Base-by-base conservation (phyloP, 2,797 vertebrate species). In the Clarias platycephalus region DNA sequence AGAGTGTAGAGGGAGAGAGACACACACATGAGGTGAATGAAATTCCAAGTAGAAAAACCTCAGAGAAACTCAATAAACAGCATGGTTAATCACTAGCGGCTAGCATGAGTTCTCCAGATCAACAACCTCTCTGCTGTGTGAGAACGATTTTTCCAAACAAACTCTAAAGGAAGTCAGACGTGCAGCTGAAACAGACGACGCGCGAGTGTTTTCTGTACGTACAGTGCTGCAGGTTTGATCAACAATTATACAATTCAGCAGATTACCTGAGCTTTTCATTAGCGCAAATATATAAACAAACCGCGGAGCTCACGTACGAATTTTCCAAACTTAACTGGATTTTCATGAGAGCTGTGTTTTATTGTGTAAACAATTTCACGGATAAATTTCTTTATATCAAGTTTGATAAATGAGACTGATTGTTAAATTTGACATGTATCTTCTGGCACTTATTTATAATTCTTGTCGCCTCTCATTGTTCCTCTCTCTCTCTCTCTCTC, bases 401-500 rank as follows among this genome's bases (percentile, higher is more conserved):
- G 10, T 3, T 79, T 79, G 24, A 79, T 79, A 63, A 63, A 44
- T 63, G 31, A 78, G 76, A 55, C 76, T 26, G 34, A 79, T 18
- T 79, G 58, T 40, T 63, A 63, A 26, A 63, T 63, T n/a, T 58
- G 18, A 26, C 49, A 75, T 40, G 76, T 78, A 28, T 62, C 24
- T 78, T 62, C 22, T 63, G 58, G 13, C 34, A 63, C 24, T 18
- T 78, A 37, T 28, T 72, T 80, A 20, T 80, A 55, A 72, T 37
- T 40, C 16, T 44, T 72, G 28, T 2, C 28, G 8, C 16, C 31
- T 28, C n/a, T 44, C 9, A 40, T 70, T 82, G 20, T 62, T 22
- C 12, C n/a, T 83, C 5, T 68, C 26, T 60, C 72, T 18, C 55
- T 34, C 57, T 62, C 57, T 44, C 44, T 16, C 18, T 8, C 68